Evolutionary conservation across 2,113 vertebrate genomes (phyloP).

Genomic region (Rissa tridactyla): DNA sequence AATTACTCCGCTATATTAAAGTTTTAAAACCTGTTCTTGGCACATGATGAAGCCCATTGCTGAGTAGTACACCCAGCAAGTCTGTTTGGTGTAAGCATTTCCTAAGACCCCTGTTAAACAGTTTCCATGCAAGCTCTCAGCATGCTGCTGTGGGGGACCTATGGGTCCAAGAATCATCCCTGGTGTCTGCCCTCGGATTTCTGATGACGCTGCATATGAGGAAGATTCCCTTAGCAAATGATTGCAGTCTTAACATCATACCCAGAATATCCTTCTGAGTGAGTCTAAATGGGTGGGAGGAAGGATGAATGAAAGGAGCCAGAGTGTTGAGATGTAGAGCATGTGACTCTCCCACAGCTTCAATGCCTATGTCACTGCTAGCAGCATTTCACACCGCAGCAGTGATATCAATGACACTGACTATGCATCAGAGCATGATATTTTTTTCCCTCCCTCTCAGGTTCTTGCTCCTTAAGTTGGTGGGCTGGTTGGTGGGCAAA

Average conservation of each 20-base stretch:
- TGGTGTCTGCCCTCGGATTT: not conserved
- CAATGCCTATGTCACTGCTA: not conserved
- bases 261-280: not conserved
- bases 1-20: not conserved
- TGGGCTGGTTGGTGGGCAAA: not conserved
- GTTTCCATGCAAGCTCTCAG: not conserved
- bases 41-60: not conserved
- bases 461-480: not conserved
- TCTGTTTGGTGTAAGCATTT: not conserved
- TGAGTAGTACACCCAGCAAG: not conserved
- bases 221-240: not conserved
- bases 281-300: not conserved
- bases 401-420: not conserved
- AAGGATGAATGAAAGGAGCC: not conserved
- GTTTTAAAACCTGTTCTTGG: not conserved
- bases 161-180: rapidly evolving
- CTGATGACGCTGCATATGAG: not conserved
- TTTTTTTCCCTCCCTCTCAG: not conserved
- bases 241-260: not conserved
- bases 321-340: not conserved
- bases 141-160: not conserved
- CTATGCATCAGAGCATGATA: not conserved
- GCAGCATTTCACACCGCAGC: not conserved
- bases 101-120: rapidly evolving
- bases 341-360: not conserved